Base-by-base conservation (phyloP, 1,140 invertebrate species). In the Ridgeia piscesae region DNA sequence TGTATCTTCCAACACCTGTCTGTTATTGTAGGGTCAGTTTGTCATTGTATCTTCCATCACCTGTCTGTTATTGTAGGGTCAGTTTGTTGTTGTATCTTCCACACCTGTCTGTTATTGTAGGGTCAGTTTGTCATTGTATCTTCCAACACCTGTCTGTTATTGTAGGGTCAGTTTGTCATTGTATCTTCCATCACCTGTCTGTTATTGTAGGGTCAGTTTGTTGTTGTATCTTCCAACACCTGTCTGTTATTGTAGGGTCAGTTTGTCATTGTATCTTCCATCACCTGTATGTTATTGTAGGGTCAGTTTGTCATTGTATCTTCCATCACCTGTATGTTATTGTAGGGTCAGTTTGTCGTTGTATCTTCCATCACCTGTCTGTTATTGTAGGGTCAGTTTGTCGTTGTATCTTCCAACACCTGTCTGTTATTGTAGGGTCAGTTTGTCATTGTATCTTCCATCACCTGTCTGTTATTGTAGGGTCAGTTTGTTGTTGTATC, bases 141-240 rank as follows among this genome's bases (percentile, higher is more conserved):
- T 14, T 14, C 6, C 89, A n/a, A 11, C 14, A 42, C 33, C 11
- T 34, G 4, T 6, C 17, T 77, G 9, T 90, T 34, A 27, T 90
- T 90, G 89, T 92, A 97, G 96, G 96, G 96, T 92, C 96, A 96
- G 91, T 97, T 97, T 95, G 96, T n/a, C n/a, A n/a, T n/a, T n/a
- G n/a, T n/a, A n/a, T n/a, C n/a, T n/a, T n/a, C n/a, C n/a, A n/a
- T n/a, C n/a, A n/a, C n/a, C n/a, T n/a, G n/a, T n/a, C n/a, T 77
- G 27, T 21, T 77, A 21, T 21, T 34, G 35, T 90, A 33, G 14
- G 31, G 89, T 90, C 11, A 8, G 6, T 33, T 90, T 14, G 35
- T 90, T 11, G 11, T 90, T 27, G 17, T 90, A 33, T 42, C n/a
- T 14, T 14, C 6, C 89, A n/a, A 11, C 14, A 42, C 33, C 11